Conservation (phyloP, 1,140 invertebrate species). For the Protaetia brevitarsis region DNA sequence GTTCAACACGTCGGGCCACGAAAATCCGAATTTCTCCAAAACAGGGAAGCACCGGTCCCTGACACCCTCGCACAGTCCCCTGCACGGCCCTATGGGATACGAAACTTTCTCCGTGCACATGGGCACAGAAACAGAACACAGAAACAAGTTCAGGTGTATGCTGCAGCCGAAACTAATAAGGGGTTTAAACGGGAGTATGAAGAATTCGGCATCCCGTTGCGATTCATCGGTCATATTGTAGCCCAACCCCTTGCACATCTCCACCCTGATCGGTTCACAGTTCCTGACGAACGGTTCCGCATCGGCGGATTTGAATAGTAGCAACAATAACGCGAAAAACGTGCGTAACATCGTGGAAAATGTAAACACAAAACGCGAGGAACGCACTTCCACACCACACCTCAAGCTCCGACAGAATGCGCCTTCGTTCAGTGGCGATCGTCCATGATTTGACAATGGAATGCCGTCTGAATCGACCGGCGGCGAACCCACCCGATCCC, state of each 20-base stretch:
- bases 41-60: constrained; percentile 80
- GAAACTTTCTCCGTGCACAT: constrained; percentile 95
- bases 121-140: constrained; percentile 93
- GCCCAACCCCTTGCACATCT: constrained; percentile 79
- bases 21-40: constrained; percentile 83
- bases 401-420: constrained; percentile 32
- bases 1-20: constrained; percentile 86
- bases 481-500: constrained; percentile 27
- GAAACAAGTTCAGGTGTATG: constrained; percentile 83
- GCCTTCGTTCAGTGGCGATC: background rate
- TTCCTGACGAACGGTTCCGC: constrained; percentile 20
- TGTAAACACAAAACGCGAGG: constrained; percentile 20
- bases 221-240: constrained; percentile 87
- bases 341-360: constrained; percentile 7
- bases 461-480: constrained; percentile 32
- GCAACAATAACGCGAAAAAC: constrained; percentile 1
- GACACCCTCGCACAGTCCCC: constrained; percentile 84
- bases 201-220: constrained; percentile 81
- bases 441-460: constrained; percentile 30
- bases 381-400: constrained; percentile 16
- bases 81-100: constrained; percentile 90
- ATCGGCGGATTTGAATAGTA: background rate
- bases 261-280: constrained; percentile 82
- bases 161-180: constrained; percentile 92
- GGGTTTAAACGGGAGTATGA: constrained; percentile 82